Evolutionary conservation across 1,140 invertebrate genomes (phyloP), one percentile per base, ranked within the genome.

Genomic region (Dreissena rostriformis): DNA sequence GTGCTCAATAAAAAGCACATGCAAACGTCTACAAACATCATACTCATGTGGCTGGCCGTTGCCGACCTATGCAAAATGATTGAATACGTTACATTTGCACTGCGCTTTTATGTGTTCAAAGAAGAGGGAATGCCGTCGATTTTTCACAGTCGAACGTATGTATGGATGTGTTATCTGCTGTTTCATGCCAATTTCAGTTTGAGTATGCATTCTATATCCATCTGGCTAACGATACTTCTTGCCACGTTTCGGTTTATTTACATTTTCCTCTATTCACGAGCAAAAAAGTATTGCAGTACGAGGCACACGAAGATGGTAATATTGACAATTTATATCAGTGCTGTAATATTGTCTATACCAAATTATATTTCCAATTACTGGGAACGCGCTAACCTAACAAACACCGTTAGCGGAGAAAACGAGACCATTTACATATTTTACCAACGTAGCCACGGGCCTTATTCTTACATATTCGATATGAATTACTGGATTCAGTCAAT

Each of bases 181-280:
- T 93, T 93, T 76, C 91, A 92, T 82, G 92, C 91, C 24, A 93
- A 97, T 86, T 98, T 98, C 91, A 94, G 95, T 12, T 93, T 95
- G 95, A 96, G 98, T 0, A 95, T 97, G 91, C 98, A 99, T 92
- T 98, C 98, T 0, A 97, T 98, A 65, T 98, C 97, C 0, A 98
- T 98, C 80, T 98, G 97, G 95, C 92, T 99, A 83, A 98, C 98
- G 0, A 96, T 99, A 0, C 97, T 97, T 2, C 92, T 99, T 61
- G 98, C 98, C 0, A 96, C 99, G 8, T 99, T 98, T 97, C 94
- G 98, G 8, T 99, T 98, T 91, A 96, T 99, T 22, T 97, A 97
- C 0, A 97, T 98, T 0, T 95, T 95, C 83, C 92, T 95, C 90
- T 96, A 97, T 0, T 96, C 97, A 75, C 95, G 94, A 70, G 97